These are phyloP conservation scores for Dilophus febrilis DNA, from an alignment of 2,888 invertebrate genomes.

Conservation along the genomic window DNA sequence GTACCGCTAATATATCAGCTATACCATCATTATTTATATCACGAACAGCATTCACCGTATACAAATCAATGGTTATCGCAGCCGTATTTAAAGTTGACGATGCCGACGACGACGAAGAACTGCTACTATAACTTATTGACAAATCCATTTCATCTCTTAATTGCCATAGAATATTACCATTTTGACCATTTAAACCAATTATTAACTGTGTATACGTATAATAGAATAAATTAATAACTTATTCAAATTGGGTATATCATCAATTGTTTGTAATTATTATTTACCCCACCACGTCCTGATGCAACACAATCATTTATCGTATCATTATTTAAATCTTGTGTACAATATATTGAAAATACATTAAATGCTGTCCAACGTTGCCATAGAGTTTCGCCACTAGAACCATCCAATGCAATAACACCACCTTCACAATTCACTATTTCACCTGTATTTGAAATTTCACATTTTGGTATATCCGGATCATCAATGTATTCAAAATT, in stretches of 20 bases:
- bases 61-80: slow-evolving; percentile 37
- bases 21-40: slow-evolving; percentile 54
- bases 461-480: slow-evolving; percentile 33
- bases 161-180: slow-evolving; percentile 50
- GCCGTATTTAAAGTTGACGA: too few species aligned
- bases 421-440: slow-evolving; percentile 51
- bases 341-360: slow-evolving; percentile 55
- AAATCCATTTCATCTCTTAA: slow-evolving; percentile 28
- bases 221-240: slow-evolving; percentile 6
- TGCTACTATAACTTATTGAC: slow-evolving; percentile 18
- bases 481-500: slow-evolving; percentile 36
- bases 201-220: slow-evolving; percentile 30
- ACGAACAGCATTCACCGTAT: slow-evolving; percentile 49
- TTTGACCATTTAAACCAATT: slow-evolving; percentile 45
- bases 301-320: slow-evolving; percentile 52
- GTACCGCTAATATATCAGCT: slow-evolving; percentile 51
- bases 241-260: not conserved
- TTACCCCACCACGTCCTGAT: slow-evolving; percentile 54
- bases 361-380: slow-evolving; percentile 53
- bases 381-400: slow-evolving; percentile 54
- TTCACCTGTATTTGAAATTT: slow-evolving; percentile 34
- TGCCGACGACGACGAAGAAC: slow-evolving; percentile 21
- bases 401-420: slow-evolving; percentile 56
- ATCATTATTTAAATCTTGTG: slow-evolving; percentile 50
- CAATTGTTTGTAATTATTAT: slow-evolving; percentile 10